These are phyloP conservation scores for Lepidostoma basale DNA, from an alignment of 1,140 invertebrate species.

Conservation along the genomic window DNA sequence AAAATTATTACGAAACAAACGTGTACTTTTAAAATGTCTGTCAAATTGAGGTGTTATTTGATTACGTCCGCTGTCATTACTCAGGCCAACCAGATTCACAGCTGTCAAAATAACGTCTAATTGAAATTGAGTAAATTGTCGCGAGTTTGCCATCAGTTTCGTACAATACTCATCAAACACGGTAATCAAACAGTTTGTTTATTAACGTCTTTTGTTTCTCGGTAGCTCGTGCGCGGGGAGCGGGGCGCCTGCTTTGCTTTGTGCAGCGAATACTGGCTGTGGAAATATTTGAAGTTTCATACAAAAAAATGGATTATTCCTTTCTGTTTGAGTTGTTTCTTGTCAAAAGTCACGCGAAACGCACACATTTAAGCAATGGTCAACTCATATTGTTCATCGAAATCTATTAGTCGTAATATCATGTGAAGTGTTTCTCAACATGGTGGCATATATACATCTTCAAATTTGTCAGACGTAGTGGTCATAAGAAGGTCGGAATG, in stretches of 20 bases:
- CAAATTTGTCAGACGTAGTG: no score
- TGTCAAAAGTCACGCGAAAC: neutral
- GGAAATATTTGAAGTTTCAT: neutral
- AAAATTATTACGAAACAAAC: conserved; percentile 21
- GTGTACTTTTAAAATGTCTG: conserved; percentile 14
- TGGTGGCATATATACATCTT: no score
- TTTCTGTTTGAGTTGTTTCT: neutral
- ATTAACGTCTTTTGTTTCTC: conserved; percentile 15
- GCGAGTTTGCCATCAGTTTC: neutral
- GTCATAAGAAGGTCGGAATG: no score
- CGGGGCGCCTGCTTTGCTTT: neutral
- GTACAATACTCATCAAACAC: conserved; percentile 5
- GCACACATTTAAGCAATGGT: no score
- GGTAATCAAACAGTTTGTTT: conserved; percentile 16
- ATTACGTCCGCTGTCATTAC: conserved; percentile 16
- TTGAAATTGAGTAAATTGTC: conserved; percentile 20
- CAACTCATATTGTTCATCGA: no score
- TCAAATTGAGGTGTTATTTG: conserved; percentile 24
- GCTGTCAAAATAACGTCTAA: conserved; percentile 29
- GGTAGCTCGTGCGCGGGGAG: neutral
- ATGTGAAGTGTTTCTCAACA: no score
- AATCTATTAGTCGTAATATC: no score
- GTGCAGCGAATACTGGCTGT: neutral
- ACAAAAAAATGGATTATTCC: neutral
- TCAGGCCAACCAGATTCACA: conserved; percentile 21